Percentiles rank a stretch among this genome's conserved stretches.
Conservation (phyloP, 2,797 vertebrate species). For the Spondyliosoma cantharus region DNA sequence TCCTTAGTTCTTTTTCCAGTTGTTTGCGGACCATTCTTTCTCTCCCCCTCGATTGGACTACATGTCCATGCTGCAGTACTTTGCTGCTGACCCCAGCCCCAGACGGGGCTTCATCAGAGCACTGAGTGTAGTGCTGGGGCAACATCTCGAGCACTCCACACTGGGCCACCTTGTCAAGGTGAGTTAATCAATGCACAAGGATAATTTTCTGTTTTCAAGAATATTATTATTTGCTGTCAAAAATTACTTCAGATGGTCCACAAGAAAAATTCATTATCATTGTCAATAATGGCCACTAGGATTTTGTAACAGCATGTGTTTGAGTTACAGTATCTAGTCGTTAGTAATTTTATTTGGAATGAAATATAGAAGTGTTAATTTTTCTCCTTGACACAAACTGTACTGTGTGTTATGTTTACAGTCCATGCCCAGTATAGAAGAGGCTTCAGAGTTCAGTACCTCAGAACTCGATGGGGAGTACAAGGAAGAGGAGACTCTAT, state of each 20-base stretch:
- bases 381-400: not conserved
- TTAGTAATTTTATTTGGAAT: conserved; percentile 2
- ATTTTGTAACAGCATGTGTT: not conserved
- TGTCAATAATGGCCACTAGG: not conserved
- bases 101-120: conserved; percentile 89
- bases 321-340: not conserved
- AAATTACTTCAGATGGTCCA: not conserved
- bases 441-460: conserved; percentile 47
- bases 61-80: conserved; percentile 89
- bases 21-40: conserved; percentile 85
- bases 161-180: conserved; percentile 73
- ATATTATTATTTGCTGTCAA: not conserved
- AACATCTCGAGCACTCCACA: conserved; percentile 71
- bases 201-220: not conserved
- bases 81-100: conserved; percentile 86
- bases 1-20: conserved; percentile 89
- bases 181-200: conserved; percentile 9
- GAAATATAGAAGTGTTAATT: not conserved
- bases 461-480: conserved; percentile 44
- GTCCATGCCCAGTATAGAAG: conserved; percentile 77
- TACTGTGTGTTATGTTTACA: conserved; percentile 45
- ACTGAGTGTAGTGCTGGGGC: conserved; percentile 85
- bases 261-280: not conserved
- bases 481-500: conserved; percentile 32
- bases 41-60: conserved; percentile 85